Evolutionary conservation across 1,140 invertebrate genomes (phyloP), one percentile per base, ranked within the genome.

Genomic region (Atta colombica): DNA sequence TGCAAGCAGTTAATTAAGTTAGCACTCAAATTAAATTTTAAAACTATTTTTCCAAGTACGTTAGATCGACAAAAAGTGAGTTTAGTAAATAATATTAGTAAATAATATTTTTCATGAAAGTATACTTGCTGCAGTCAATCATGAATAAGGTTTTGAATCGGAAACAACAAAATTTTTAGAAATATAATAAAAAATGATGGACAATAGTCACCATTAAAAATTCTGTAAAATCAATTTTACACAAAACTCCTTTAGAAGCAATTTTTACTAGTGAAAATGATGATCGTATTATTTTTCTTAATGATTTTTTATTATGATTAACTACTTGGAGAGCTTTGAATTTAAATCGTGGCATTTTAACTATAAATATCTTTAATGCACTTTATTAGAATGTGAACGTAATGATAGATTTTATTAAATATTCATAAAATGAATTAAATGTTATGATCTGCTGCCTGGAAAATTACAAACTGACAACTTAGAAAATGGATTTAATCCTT

Each of bases 381-480:
- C 18, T 39, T 66, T 66, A 10, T 39, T 18, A 66, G 31, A 66
- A 66, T 35, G 60, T 61, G 21, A 39, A 14, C 12, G 8, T 39
- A 35, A 66, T 66, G 63, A 66, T 66, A 66, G 0, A 66, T 66
- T 66, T 66, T 66, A 66, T 66, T 10, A 66, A 66, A 39, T 35
- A 66, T 66, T 39, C 31, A 66, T 66, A n/a, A 39, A 66, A 66
- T n/a, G 63, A 21, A 21, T 21, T 21, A 21, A 21, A 21, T 21
- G 21, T 21, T 21, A 21, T 21, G 21, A 21, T 21, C 21, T 66
- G 10, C 35, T 66, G 8, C 18, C 18, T 66, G 31, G 18, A 4
- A 66, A 66, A 66, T 66, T 66, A 10, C 31, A 66, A 66, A 66
- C 31, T 66, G 31, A 39, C 3, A 66, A 66, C 8, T 1, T 66